Evolutionary conservation across 2,888 invertebrate genomes (phyloP).

Genomic region (Ichneumoninae sp.): DNA sequence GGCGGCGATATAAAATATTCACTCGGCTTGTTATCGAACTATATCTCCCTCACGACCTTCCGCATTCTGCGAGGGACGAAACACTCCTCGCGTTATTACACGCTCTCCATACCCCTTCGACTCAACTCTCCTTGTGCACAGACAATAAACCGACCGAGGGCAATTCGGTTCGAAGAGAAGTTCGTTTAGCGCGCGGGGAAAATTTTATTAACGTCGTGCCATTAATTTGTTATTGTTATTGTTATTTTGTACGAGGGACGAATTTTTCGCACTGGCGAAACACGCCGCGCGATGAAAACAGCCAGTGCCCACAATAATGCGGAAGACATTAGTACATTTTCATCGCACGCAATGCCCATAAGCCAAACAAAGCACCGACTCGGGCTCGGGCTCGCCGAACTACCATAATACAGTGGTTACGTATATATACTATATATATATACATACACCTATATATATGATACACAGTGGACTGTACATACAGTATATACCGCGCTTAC

Average conservation of each 20-base stretch:
- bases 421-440: not conserved
- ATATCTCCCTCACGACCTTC: conserved; percentile 58
- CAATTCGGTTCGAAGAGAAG: too few relatives aligned
- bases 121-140: too few relatives aligned
- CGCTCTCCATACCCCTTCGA: not conserved
- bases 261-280: not conserved
- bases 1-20: conserved; percentile 58
- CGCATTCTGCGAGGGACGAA: conserved; percentile 42
- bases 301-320: conserved; percentile 60
- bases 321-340: conserved; percentile 66
- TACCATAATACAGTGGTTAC: conserved; percentile 44
- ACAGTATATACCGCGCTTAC: conserved; percentile 32
- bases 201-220: too few relatives aligned
- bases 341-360: conserved; percentile 64
- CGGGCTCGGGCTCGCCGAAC: conserved; percentile 41
- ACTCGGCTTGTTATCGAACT: conserved; percentile 61
- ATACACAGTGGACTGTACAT: not conserved
- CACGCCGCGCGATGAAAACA: conserved; percentile 28
- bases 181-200: too few relatives aligned
- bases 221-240: not conserved
- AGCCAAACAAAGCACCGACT: conserved; percentile 63
- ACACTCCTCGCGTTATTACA: conserved; percentile 14
- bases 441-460: not conserved
- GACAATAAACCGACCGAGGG: too few relatives aligned
- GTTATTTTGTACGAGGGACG: not conserved